phyloP scores from a whole-genome alignment of 2,888 invertebrate genomes.

The Rhorus exstirpatorius region DNA sequence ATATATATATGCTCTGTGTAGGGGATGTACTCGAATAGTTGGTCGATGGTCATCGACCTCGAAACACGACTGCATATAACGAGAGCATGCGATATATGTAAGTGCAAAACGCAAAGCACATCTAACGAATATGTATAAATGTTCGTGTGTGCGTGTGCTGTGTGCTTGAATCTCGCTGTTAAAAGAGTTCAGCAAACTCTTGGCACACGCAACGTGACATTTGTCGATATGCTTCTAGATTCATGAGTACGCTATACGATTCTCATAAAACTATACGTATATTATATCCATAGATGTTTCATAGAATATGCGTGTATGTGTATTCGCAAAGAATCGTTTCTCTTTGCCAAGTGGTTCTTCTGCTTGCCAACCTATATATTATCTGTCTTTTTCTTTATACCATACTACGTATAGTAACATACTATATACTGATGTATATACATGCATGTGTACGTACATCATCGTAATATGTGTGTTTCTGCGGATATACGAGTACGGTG shows the following conservation, averaged over 20 bases:
- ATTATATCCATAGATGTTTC: slow-evolving; percentile 12
- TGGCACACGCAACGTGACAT: slow-evolving; percentile 70
- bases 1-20: slow-evolving; percentile 54
- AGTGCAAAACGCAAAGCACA: slow-evolving; percentile 30
- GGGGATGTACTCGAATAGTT: slow-evolving; percentile 64
- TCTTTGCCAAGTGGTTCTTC: slow-evolving; percentile 68
- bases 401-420: not conserved
- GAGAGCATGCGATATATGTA: slow-evolving; percentile 41
- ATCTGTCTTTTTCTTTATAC: slow-evolving; percentile 26
- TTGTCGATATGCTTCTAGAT: slow-evolving; percentile 67
- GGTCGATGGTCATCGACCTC: slow-evolving; percentile 71
- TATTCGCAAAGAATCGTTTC: slow-evolving; percentile 62
- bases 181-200: slow-evolving; percentile 70
- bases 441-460: slow-evolving; percentile 3
- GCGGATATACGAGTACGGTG: not conserved
- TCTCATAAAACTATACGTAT: slow-evolving; percentile 46
- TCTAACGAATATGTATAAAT: slow-evolving; percentile 1
- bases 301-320: not conserved
- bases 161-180: slow-evolving; percentile 51
- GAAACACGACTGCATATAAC: slow-evolving; percentile 64
- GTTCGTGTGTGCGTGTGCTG: slow-evolving; percentile 2
- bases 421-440: not conserved
- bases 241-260: slow-evolving; percentile 56
- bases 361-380: slow-evolving; percentile 50
- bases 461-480: slow-evolving; percentile 1